Evolutionary conservation across 2,888 invertebrate species (phyloP).

Genomic region (Lasius fuliginosus): DNA sequence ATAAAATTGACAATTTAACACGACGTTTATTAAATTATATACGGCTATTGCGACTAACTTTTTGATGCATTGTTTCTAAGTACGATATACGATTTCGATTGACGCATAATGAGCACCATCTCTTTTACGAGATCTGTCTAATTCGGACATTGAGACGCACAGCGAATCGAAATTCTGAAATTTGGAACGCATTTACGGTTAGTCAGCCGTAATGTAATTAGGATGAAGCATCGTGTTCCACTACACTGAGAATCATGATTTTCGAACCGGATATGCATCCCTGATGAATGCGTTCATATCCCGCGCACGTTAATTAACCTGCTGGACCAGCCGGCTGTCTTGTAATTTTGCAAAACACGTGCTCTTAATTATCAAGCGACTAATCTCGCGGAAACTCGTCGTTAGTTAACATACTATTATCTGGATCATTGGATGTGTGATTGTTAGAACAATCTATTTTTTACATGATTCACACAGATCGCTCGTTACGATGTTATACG

Average conservation of each 20-base stretch:
- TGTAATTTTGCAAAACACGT: slow-evolving; percentile 49
- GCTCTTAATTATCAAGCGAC: slow-evolving; percentile 46
- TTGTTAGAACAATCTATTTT: not conserved
- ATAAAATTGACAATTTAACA: not conserved
- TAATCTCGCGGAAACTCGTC: slow-evolving; percentile 14
- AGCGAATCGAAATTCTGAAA: slow-evolving; percentile 41
- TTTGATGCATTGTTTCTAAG: not conserved
- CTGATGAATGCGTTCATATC: slow-evolving; percentile 34
- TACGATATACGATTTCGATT: not conserved
- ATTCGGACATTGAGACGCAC: slow-evolving; percentile 6
- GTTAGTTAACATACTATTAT: not conserved
- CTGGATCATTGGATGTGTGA: not conserved
- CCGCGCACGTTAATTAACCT: slow-evolving; percentile 36
- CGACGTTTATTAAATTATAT: slow-evolving; percentile 5
- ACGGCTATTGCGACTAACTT: not conserved
- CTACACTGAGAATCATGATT: slow-evolving; percentile 39
- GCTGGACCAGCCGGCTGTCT: slow-evolving; percentile 24
- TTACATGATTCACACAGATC: not conserved
- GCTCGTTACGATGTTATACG: not conserved
- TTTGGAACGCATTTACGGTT: slow-evolving; percentile 33
- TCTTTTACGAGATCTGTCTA: slow-evolving; percentile 28
- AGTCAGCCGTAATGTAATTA: slow-evolving; percentile 51
- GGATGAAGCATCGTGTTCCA: slow-evolving; percentile 38
- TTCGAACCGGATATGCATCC: slow-evolving; percentile 43
- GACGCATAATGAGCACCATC: not conserved